A percentile compares a stretch with the other conserved stretches of the same genome.
Conservation (phyloP, 2,888 invertebrate genomes). For the Himalopsyche kuldschensis region DNA sequence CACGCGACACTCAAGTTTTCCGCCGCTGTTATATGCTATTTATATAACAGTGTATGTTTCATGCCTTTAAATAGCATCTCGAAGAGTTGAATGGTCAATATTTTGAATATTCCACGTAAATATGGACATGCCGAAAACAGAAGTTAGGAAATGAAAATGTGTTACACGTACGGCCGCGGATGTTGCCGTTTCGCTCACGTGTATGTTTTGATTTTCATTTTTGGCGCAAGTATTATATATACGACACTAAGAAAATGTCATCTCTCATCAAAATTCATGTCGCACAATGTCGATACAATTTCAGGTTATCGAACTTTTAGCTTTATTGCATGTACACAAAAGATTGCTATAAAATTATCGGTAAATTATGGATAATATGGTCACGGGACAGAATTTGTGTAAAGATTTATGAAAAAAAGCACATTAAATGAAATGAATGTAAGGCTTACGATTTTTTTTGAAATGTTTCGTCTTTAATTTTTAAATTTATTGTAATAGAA, state of each 20-base stretch:
- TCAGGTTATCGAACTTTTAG: not conserved
- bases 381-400: too few relatives aligned
- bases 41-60: not conserved
- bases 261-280: not conserved
- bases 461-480: too few relatives aligned
- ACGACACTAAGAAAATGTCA: not conserved
- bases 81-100: not conserved
- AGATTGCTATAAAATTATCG: not conserved
- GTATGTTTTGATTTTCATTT: not conserved
- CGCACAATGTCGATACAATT: not conserved
- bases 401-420: too few relatives aligned
- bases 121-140: not conserved
- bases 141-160: not conserved
- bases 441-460: too few relatives aligned
- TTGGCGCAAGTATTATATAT: not conserved
- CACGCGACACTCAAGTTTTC: not conserved
- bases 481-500: too few relatives aligned
- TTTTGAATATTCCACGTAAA: not conserved
- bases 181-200: not conserved
- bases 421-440: too few relatives aligned
- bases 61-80: not conserved
- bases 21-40: not conserved
- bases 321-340: not conserved
- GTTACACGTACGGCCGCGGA: not conserved
- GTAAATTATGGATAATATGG: too few relatives aligned